Base-by-base conservation (phyloP, 2,113 vertebrate genomes). In the Arizona elegans region DNA sequence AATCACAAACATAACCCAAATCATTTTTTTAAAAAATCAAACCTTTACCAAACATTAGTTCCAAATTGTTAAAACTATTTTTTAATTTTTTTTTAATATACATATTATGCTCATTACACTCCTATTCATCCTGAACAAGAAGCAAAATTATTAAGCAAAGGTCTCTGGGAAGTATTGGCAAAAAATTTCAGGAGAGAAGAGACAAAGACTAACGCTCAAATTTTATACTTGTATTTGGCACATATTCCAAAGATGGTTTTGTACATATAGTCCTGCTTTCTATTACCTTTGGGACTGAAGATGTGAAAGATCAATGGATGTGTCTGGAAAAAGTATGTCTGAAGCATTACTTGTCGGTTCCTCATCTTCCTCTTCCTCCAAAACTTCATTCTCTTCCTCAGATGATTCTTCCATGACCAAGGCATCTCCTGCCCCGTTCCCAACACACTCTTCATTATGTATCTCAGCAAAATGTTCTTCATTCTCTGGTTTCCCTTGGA, bases 241-340 rank as follows among this genome's bases (percentile, higher is more conserved):
- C 24, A 87, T 87, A 29, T 87, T 17, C 86, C 52, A 87, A 54
- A 52, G 47, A 15, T 24, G 17, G 33, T 81, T 81, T 43, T 43
- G 8, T 8, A 38, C 21, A 43, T 13, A 55, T 10, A n/a, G 52
- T 29, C 56, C 88, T 23, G 19, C 12, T 43, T 26, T 47, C 43
- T 8, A 17, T 96, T 96, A 99, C 99, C 99, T 99, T 96, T 97
- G 98, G 23, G 98, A 95, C 89, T 99, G 99, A 47, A 99, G 98
- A 94, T 99, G 98, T 0, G 99, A 98, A 92, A 99, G 97, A 59
- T 99, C 98, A 33, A 99, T 99, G 5, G 98, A 96, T 0, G 99
- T 99, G 75, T 99, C 99, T 0, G 99, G 99, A 88, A 99, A 99
- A 95, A 94, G 96, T 81, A 99, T 94, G 53, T 95, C 96, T 86